Conservation (phyloP, 2,113 vertebrate species). For the Climacteris rufus region DNA sequence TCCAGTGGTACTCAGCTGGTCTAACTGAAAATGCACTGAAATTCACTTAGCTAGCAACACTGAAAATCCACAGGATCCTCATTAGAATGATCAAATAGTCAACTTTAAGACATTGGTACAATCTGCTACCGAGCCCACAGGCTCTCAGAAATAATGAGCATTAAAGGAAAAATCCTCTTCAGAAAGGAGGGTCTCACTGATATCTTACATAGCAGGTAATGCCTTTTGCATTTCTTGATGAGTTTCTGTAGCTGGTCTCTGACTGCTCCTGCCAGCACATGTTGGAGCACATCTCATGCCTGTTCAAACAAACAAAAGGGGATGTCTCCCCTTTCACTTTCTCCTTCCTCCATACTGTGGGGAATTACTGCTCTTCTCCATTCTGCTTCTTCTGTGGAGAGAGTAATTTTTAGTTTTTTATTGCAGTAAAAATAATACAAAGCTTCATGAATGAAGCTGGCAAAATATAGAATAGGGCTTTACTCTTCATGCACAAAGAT, state of each 20-base stretch:
- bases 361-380: constrained; percentile 30
- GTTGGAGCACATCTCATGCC: constrained; percentile 29
- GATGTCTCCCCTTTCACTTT: constrained; percentile 20
- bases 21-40: not conserved
- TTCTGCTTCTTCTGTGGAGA: constrained; percentile 32
- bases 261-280: not conserved
- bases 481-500: constrained; percentile 54
- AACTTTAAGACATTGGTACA: not conserved
- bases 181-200: not conserved
- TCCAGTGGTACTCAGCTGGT: not conserved
- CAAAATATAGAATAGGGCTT: constrained; percentile 51
- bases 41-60: not conserved
- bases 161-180: not conserved
- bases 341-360: not conserved
- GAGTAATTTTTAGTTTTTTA: constrained; percentile 46
- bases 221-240: constrained; percentile 4
- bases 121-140: not conserved
- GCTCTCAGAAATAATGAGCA: not conserved
- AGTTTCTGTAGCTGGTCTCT: not conserved
- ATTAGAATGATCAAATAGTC: not conserved
- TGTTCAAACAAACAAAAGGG: constrained; percentile 46
- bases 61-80: not conserved
- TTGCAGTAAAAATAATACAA: constrained; percentile 56
- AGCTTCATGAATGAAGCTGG: constrained; percentile 64
- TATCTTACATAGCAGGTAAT: not conserved